Evolutionary conservation across 1,140 invertebrate species (phyloP).

Genomic region (Hyphantria cunea): DNA sequence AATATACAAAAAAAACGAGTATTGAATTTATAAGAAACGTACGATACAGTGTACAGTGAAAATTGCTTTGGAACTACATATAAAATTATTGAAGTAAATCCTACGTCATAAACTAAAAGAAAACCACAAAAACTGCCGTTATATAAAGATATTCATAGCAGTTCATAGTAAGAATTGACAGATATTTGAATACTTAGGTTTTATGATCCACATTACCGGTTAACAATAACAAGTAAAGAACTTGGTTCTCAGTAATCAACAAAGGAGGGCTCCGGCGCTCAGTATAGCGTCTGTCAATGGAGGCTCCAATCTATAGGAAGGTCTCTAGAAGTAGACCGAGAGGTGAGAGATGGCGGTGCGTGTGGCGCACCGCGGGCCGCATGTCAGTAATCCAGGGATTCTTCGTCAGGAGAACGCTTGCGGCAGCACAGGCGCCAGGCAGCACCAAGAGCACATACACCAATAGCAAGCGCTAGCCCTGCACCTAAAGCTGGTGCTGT

Average conservation of each 20-base stretch:
- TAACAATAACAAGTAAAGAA: conserved; percentile 27
- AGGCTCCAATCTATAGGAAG: conserved; percentile 77
- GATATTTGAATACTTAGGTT: conserved; percentile 9
- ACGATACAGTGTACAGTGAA: too few relatives aligned
- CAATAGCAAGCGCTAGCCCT: conserved; percentile 63
- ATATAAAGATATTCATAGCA: conserved; percentile 18
- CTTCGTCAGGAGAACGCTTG: conserved; percentile 76
- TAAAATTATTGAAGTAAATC: conserved; percentile 4
- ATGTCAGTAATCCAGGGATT: conserved; percentile 80
- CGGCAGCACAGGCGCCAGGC: conserved; percentile 78
- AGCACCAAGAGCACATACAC: conserved; percentile 67
- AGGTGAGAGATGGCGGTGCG: conserved; percentile 69
- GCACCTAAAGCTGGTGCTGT: conserved; percentile 70
- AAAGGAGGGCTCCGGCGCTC: conserved; percentile 61
- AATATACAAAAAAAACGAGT: too few relatives aligned
- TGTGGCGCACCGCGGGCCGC: conserved; percentile 75
- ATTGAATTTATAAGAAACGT: too few relatives aligned
- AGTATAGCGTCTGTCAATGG: conserved; percentile 79
- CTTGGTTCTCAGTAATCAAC: conserved; percentile 45
- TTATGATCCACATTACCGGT: conserved; percentile 12
- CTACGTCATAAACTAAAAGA: conserved; percentile 1
- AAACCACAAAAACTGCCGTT: conserved; percentile 10
- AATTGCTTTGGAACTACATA: neutral
- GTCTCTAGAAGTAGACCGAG: conserved; percentile 67
- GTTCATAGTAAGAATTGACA: conserved; percentile 23